Evolutionary conservation across 2,113 vertebrate genomes (phyloP).

Genomic region (Ciconia stormi): DNA sequence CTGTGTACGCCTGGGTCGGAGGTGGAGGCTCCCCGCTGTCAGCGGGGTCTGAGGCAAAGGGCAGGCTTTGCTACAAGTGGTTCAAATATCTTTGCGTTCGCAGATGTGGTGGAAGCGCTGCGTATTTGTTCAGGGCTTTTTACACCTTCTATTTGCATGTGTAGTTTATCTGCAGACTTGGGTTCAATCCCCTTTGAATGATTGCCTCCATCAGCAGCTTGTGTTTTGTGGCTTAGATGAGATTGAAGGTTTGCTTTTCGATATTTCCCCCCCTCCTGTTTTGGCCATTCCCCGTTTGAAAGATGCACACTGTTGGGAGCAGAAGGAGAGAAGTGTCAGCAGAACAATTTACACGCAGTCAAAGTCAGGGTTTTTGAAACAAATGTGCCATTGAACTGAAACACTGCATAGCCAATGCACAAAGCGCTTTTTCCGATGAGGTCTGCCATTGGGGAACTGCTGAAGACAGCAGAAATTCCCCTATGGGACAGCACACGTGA

Average conservation of each 20-base stretch:
- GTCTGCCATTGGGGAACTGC: not conserved
- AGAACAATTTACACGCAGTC: not conserved
- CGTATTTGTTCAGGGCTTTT: not conserved
- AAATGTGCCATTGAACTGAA: not conserved
- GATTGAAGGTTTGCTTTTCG: not conserved
- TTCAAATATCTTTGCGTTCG: not conserved
- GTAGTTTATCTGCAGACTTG: not conserved
- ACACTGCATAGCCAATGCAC: not conserved
- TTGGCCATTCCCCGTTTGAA: not conserved
- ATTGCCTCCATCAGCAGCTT: not conserved
- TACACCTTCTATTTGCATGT: not conserved
- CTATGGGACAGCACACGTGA: not conserved
- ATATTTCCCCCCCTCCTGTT: rapidly evolving
- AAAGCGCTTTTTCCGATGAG: not conserved
- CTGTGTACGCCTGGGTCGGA: rapidly evolving
- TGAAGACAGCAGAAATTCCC: not conserved
- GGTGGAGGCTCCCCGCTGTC: not conserved
- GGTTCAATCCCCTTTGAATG: not conserved
- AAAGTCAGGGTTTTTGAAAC: not conserved
- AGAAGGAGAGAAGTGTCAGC: not conserved
- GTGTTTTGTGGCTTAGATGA: not conserved
- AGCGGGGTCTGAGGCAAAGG: not conserved
- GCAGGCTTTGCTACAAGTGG: not conserved
- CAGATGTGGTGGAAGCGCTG: rapidly evolving
- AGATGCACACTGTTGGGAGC: not conserved